phyloP scores from a whole-genome alignment of 2,888 invertebrate genomes.

The Epistrophe eligans region DNA sequence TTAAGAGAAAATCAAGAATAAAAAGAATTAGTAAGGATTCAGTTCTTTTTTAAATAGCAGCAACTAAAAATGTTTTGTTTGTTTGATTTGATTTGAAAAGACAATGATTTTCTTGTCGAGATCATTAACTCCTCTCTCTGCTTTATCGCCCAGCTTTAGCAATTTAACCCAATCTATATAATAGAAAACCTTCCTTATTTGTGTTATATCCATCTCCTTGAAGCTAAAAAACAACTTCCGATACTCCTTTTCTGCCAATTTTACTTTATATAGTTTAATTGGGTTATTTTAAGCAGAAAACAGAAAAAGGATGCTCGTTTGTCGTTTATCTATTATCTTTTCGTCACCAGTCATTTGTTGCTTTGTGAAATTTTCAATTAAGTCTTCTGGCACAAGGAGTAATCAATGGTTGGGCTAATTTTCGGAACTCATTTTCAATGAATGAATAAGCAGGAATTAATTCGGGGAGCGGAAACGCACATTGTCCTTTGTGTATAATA shows the following conservation, averaged over 20 bases:
- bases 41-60: background rate
- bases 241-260: slow-evolving; percentile 2
- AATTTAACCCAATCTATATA: background rate
- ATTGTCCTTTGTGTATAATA: slow-evolving; percentile 16
- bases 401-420: slow-evolving; percentile 65
- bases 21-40: background rate
- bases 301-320: slow-evolving; percentile 32
- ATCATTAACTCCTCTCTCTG: background rate
- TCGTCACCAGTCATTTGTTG: slow-evolving; percentile 51
- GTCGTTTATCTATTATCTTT: slow-evolving; percentile 50
- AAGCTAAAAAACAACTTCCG: slow-evolving; percentile 8
- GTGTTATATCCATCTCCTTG: background rate
- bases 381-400: slow-evolving; percentile 34
- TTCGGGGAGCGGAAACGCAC: slow-evolving; percentile 6
- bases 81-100: background rate
- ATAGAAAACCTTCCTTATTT: background rate
- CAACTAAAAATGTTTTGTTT: background rate
- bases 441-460: slow-evolving; percentile 38
- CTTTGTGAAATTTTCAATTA: slow-evolving; percentile 67
- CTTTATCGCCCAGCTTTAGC: background rate
- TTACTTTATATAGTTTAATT: slow-evolving; percentile 29
- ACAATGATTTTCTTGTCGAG: background rate
- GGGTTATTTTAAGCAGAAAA: slow-evolving; percentile 30
- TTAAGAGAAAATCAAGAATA: background rate
- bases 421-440: slow-evolving; percentile 61